These are phyloP conservation scores for Pectinophora gossypiella DNA, from an alignment of 1,140 invertebrate species.

Conservation along the genomic window DNA sequence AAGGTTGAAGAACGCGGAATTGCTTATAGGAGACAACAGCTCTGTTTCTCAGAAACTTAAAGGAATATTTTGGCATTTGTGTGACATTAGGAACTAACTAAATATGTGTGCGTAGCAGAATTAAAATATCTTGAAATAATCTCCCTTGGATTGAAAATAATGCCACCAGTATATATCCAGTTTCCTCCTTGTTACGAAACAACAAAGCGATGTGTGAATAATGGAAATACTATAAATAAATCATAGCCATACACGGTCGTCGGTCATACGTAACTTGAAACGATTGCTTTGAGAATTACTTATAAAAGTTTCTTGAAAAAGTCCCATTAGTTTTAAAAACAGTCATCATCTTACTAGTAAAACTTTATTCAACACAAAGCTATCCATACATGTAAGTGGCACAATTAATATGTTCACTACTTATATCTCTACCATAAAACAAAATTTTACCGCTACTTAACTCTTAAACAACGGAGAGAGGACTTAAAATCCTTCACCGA, in stretches of 20 bases:
- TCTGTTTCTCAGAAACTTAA: constrained; percentile 30
- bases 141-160: too few relatives aligned
- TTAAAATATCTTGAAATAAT: too few relatives aligned
- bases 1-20: constrained; percentile 43
- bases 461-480: constrained; percentile 59
- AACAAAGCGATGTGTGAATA: too few relatives aligned
- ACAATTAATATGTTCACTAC: constrained; percentile 56
- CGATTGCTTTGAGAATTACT: too few relatives aligned
- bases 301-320: too few relatives aligned
- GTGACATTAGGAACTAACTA: not conserved
- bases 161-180: too few relatives aligned
- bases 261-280: too few relatives aligned
- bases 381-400: constrained; percentile 22
- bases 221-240: too few relatives aligned
- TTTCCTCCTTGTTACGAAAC: too few relatives aligned
- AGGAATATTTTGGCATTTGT: constrained; percentile 18
- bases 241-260: too few relatives aligned
- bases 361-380: constrained; percentile 25
- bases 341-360: constrained; percentile 8
- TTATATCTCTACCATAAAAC: constrained; percentile 54
- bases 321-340: too few relatives aligned
- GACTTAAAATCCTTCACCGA: constrained; percentile 68
- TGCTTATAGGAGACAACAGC: constrained; percentile 17
- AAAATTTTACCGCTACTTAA: constrained; percentile 64
- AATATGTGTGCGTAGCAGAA: too few relatives aligned